Evolutionary conservation across 2,888 invertebrate species (phyloP).

Genomic region (Amphipoea oculea): DNA sequence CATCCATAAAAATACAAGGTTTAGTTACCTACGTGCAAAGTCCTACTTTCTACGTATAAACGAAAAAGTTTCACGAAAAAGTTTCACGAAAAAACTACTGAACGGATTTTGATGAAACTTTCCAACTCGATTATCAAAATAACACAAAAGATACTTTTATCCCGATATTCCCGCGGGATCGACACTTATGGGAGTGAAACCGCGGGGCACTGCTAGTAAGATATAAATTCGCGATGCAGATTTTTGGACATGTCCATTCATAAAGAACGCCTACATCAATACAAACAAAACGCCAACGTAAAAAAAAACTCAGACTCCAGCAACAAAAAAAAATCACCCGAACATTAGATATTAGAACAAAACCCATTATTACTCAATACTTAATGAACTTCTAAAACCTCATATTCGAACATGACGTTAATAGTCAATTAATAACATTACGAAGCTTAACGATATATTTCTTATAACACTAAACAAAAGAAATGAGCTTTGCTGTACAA

Average conservation of each 20-base stretch:
- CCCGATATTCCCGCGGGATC: no score
- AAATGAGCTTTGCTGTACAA: slow-evolving; percentile 61
- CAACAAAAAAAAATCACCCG: background rate
- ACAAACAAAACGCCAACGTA: no score
- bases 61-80: no score
- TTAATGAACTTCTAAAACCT: slow-evolving; percentile 28
- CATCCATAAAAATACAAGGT: no score
- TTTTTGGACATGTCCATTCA: background rate
- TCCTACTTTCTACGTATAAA: no score
- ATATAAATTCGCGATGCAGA: background rate
- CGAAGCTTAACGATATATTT: slow-evolving; percentile 55
- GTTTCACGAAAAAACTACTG: no score
- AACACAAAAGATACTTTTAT: no score
- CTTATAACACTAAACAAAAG: slow-evolving; percentile 59
- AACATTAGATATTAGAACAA: background rate
- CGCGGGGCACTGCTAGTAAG: no score
- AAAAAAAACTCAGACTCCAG: background rate
- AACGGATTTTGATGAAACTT: no score
- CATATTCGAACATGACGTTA: slow-evolving; percentile 49
- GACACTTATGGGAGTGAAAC: no score
- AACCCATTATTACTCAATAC: slow-evolving; percentile 12
- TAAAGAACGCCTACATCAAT: background rate
- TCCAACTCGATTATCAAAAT: no score
- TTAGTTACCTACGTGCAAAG: no score
- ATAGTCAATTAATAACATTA: slow-evolving; percentile 61